phyloP scores from a whole-genome alignment of 2,797 vertebrate genomes.

The Rhodeus uyekii region DNA sequence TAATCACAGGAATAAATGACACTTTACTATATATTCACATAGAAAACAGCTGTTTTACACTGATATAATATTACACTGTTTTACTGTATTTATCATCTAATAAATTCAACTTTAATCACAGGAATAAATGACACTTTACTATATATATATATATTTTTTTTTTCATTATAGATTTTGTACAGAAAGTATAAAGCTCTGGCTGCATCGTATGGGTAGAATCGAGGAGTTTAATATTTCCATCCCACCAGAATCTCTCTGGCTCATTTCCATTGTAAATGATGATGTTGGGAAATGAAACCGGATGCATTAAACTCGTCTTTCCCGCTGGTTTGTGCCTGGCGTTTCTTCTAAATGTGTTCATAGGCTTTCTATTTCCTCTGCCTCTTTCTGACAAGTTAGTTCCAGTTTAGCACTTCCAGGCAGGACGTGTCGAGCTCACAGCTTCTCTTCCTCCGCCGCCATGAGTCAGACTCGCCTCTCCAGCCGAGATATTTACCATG shows the following conservation, averaged over 20 bases:
- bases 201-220: too few relatives aligned
- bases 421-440: constrained; percentile 69
- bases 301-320: constrained; percentile 12
- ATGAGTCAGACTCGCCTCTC: constrained; percentile 28
- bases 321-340: constrained; percentile 40
- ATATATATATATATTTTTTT: too few relatives aligned
- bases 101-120: too few relatives aligned
- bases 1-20: too few relatives aligned
- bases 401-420: constrained; percentile 70
- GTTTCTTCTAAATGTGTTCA: constrained; percentile 56
- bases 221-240: too few relatives aligned
- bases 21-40: too few relatives aligned
- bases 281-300: neutral
- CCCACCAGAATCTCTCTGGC: constrained; percentile 29
- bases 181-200: too few relatives aligned
- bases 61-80: too few relatives aligned
- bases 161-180: too few relatives aligned
- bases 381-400: constrained; percentile 61
- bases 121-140: too few relatives aligned
- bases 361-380: constrained; percentile 47
- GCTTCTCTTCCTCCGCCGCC: constrained; percentile 23
- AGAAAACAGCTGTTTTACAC: too few relatives aligned
- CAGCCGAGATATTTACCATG: constrained; percentile 17
- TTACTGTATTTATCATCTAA: too few relatives aligned
- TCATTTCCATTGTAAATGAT: constrained; percentile 70